Conservation (phyloP, 2,113 vertebrate species). For the Thalassarche chlororhynchos region DNA sequence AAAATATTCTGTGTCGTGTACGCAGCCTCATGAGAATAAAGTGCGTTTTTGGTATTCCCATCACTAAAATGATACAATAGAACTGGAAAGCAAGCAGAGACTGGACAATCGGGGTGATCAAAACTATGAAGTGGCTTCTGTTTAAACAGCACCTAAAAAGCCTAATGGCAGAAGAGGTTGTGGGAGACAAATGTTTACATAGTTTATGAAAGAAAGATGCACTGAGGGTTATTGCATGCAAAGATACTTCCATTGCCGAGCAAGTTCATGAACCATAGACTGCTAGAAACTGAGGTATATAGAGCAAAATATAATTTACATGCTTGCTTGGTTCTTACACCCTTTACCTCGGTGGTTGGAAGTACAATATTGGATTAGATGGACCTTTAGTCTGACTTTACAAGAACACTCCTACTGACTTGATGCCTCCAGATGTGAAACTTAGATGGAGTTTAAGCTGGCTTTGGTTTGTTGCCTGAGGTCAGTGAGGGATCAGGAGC, state of each 20-base stretch:
- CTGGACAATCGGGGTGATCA: neutral
- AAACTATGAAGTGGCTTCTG: neutral
- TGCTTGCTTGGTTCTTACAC: neutral
- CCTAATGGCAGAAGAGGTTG: neutral
- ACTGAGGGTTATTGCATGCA: neutral
- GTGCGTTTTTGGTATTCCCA: neutral
- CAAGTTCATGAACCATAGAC: neutral
- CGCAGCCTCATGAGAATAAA: neutral
- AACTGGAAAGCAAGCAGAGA: neutral
- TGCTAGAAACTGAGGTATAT: neutral
- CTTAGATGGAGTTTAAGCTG: neutral
- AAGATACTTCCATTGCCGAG: neutral
- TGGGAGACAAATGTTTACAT: neutral
- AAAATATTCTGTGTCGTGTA: neutral
- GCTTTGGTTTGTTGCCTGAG: constrained; percentile 39
- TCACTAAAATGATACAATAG: neutral
- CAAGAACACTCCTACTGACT: neutral
- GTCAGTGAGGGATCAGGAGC: neutral
- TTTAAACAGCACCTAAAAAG: neutral
- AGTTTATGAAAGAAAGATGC: neutral
- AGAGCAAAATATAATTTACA: neutral
- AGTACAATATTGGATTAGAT: neutral
- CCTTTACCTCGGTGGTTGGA: neutral
- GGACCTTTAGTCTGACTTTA: neutral
- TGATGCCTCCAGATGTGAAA: constrained; percentile 29